A percentile compares a stretch with the other conserved stretches of the same genome.
Evolutionary conservation across 2,113 vertebrate species (phyloP).

Genomic region (Empidonax traillii): DNA sequence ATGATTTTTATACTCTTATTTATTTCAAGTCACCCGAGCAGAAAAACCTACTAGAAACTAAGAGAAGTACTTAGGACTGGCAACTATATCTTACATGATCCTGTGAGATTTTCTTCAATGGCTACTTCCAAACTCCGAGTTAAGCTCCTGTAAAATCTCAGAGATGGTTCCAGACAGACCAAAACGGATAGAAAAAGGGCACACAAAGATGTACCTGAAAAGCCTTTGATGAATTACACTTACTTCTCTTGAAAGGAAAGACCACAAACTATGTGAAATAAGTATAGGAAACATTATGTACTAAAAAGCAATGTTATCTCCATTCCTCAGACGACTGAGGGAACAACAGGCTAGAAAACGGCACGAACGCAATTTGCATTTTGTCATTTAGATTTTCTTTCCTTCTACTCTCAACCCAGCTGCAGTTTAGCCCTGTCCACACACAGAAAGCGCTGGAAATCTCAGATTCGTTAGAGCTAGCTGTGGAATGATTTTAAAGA

Average conservation of each 20-base stretch:
- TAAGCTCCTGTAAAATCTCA: neutral
- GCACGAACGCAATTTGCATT: neutral
- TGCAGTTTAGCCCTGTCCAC: neutral
- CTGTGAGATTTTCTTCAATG: neutral
- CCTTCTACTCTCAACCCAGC: neutral
- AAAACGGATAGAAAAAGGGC: neutral
- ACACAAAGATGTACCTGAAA: neutral
- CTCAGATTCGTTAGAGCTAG: neutral
- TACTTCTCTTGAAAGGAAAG: neutral
- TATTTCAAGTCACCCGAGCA: neutral
- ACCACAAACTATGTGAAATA: neutral
- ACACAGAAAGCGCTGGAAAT: neutral
- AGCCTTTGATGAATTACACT: neutral
- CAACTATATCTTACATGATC: neutral
- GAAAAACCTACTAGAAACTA: neutral
- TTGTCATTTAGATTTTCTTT: neutral
- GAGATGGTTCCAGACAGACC: neutral
- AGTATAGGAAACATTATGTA: neutral
- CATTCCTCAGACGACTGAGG: neutral
- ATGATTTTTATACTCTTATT: neutral
- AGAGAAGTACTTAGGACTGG: neutral
- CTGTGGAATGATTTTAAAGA: neutral
- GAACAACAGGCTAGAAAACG: neutral
- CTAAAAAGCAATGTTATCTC: neutral
- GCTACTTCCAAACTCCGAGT: neutral